A percentile compares a stretch with the other conserved stretches of the same genome.
Conservation (phyloP, 2,888 invertebrate genomes). For the Drosophila mulleri region DNA sequence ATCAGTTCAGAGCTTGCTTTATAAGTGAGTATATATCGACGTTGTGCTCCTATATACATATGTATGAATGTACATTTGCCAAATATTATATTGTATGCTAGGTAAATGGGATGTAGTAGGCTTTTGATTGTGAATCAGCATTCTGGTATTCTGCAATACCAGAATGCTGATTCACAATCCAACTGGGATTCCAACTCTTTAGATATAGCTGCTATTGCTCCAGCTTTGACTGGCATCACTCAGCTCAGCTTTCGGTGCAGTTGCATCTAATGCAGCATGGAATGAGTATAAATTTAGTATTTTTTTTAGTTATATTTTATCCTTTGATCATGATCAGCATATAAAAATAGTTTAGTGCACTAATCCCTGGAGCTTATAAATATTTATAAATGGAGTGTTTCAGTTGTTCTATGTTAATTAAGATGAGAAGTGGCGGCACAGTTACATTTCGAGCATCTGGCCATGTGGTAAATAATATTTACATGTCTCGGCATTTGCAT, state of each 20-base stretch:
- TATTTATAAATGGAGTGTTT: slow-evolving; percentile 70
- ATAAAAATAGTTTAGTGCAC: slow-evolving; percentile 30
- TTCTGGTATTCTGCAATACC: too few species aligned
- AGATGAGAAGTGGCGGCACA: slow-evolving; percentile 59
- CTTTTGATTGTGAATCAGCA: too few species aligned
- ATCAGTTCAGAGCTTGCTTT: background rate
- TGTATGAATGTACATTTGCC: too few species aligned
- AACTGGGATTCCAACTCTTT: too few species aligned
- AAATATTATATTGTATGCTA: too few species aligned
- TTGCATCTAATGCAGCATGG: background rate
- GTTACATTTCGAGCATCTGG: slow-evolving; percentile 75
- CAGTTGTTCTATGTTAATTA: slow-evolving; percentile 77
- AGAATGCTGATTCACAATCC: too few species aligned
- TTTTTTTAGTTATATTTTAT: background rate
- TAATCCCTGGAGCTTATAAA: slow-evolving; percentile 53
- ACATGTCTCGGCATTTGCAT: slow-evolving; percentile 73
- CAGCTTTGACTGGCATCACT: background rate
- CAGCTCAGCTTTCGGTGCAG: background rate
- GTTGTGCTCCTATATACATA: too few species aligned
- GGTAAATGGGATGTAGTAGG: too few species aligned
- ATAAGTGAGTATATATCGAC: background rate
- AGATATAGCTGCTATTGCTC: too few species aligned
- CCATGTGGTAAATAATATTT: slow-evolving; percentile 78
- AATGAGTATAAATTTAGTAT: background rate
- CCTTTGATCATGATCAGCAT: slow-evolving; percentile 14